phyloP scores from a whole-genome alignment of 2,113 vertebrate species.

The Guaruba guarouba region DNA sequence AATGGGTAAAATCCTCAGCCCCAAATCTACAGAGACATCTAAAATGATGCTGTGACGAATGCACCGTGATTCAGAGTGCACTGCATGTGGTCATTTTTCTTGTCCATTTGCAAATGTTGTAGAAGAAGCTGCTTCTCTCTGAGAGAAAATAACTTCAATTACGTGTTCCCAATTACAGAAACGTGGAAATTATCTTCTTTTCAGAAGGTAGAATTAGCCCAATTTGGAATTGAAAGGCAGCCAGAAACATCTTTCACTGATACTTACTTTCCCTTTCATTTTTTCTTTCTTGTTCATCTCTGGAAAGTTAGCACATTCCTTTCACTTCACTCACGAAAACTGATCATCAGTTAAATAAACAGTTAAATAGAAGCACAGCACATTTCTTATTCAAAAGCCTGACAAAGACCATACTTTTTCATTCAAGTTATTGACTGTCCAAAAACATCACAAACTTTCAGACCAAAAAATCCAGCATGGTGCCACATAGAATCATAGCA shows the following conservation, averaged over 20 bases:
- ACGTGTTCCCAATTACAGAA: slow-evolving; percentile 74
- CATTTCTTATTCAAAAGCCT: not conserved
- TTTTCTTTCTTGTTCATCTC: slow-evolving; percentile 28
- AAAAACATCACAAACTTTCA: slow-evolving; percentile 10
- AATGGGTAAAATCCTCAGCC: not conserved
- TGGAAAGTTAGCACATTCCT: slow-evolving; percentile 52
- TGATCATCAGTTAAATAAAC: slow-evolving; percentile 1
- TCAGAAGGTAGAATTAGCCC: slow-evolving; percentile 77
- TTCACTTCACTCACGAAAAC: slow-evolving; percentile 10
- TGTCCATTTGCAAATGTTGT: slow-evolving; percentile 69
- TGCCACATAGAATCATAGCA: not conserved
- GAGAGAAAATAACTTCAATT: slow-evolving; percentile 79
- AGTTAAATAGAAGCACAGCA: not conserved
- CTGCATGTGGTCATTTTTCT: slow-evolving; percentile 57
- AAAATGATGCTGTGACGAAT: slow-evolving; percentile 52
- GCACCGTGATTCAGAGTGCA: slow-evolving; percentile 9
- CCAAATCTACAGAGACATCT: slow-evolving; percentile 44
- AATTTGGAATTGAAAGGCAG: slow-evolving; percentile 72
- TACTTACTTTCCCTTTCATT: slow-evolving; percentile 40
- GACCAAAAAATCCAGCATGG: slow-evolving; percentile 1
- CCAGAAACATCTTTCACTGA: slow-evolving; percentile 67
- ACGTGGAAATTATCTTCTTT: slow-evolving; percentile 77
- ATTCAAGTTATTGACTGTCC: not conserved
- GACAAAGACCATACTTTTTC: not conserved
- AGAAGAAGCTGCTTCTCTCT: slow-evolving; percentile 67